A percentile compares a stretch with the other conserved stretches of the same genome.
Conservation (phyloP, 2,113 vertebrate genomes). For the Chloropsis hardwickii region DNA sequence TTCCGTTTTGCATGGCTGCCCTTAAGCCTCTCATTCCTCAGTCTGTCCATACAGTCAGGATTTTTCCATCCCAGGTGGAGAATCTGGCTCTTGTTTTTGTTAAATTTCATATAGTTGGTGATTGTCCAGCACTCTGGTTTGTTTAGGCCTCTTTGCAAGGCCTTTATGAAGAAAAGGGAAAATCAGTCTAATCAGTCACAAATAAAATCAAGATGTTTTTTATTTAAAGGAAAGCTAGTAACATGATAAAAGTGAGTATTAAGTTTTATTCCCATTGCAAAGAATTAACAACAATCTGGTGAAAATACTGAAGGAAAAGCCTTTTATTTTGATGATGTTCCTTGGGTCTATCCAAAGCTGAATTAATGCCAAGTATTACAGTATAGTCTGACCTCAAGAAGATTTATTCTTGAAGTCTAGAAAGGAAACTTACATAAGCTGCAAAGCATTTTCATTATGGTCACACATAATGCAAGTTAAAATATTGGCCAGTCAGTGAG, state of each 20-base stretch:
- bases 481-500: not conserved
- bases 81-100: too few relatives aligned
- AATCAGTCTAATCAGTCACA: not conserved
- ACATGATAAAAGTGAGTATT: not conserved
- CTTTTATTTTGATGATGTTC: not conserved
- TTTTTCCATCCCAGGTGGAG: not conserved
- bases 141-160: not conserved
- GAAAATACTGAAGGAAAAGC: not conserved
- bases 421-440: not conserved
- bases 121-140: not conserved
- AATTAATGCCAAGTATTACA: not conserved
- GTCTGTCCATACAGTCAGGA: not conserved
- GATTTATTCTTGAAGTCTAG: not conserved
- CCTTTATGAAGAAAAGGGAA: not conserved
- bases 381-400: not conserved
- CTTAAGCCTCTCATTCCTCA: not conserved
- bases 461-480: not conserved
- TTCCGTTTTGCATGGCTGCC: fast-evolving
- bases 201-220: not conserved
- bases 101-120: not conserved
- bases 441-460: not conserved
- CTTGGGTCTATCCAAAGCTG: not conserved
- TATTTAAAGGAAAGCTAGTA: not conserved
- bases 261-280: not conserved
- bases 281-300: not conserved